Evolutionary conservation across 2,797 vertebrate species (phyloP).

Genomic region (Sebastes reedi): DNA sequence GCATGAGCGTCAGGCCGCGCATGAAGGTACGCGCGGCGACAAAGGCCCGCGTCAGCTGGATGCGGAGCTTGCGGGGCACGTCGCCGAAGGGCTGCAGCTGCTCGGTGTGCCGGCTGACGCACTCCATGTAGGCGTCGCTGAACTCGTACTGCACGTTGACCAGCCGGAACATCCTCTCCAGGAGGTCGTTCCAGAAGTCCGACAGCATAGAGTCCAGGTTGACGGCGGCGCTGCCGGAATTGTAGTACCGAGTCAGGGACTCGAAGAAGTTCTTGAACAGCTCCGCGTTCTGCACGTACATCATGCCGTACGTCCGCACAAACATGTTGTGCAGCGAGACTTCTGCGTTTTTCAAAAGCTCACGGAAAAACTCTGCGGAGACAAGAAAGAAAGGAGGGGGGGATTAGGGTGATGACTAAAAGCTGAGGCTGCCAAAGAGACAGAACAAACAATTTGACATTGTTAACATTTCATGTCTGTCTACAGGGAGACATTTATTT

Average conservation of each 20-base stretch:
- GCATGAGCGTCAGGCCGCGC: slow-evolving; percentile 88
- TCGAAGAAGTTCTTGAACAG: slow-evolving; percentile 95
- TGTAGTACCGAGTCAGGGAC: slow-evolving; percentile 90
- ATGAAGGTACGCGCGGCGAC: slow-evolving; percentile 93
- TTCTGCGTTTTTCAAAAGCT: slow-evolving; percentile 93
- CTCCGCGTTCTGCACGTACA: slow-evolving; percentile 95
- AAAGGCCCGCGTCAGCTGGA: slow-evolving; percentile 91
- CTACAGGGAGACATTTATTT: not conserved
- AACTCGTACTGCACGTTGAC: slow-evolving; percentile 97
- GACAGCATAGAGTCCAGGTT: slow-evolving; percentile 95
- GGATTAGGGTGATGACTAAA: slow-evolving; percentile 11
- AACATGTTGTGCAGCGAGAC: slow-evolving; percentile 94
- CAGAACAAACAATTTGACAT: slow-evolving; percentile 16
- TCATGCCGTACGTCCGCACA: slow-evolving; percentile 91
- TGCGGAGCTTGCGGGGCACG: slow-evolving; percentile 92
- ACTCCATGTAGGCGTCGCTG: slow-evolving; percentile 92
- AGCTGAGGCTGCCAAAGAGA: not conserved
- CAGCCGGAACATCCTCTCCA: slow-evolving; percentile 95
- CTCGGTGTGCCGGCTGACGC: slow-evolving; percentile 93
- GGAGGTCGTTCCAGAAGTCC: slow-evolving; percentile 93
- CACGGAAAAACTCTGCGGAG: slow-evolving; percentile 92
- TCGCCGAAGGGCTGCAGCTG: slow-evolving; percentile 97
- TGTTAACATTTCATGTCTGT: slow-evolving; percentile 17
- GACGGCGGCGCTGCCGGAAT: slow-evolving; percentile 80
- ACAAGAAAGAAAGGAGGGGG: not conserved